These are phyloP conservation scores for Gobiocypris rarus DNA, from an alignment of 2,113 vertebrate species.

Conservation along the genomic window DNA sequence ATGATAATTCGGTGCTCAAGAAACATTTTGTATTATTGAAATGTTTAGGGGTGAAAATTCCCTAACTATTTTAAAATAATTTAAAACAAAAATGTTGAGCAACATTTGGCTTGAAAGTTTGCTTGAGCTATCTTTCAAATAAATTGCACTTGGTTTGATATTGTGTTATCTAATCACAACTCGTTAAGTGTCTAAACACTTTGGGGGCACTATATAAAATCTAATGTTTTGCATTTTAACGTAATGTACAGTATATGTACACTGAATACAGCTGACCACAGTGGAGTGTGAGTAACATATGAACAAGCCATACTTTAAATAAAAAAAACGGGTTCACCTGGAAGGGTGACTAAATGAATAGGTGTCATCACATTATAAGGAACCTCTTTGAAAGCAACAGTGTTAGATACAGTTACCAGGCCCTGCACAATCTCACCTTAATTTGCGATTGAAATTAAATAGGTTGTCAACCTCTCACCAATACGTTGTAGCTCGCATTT, in stretches of 20 bases:
- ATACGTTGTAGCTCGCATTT: slow-evolving; percentile 44
- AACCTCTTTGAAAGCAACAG: slow-evolving; percentile 32
- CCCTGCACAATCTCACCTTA: slow-evolving; percentile 6
- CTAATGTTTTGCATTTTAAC: neutral
- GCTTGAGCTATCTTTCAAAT: neutral
- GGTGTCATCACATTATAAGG: slow-evolving; percentile 34
- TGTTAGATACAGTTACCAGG: slow-evolving; percentile 10
- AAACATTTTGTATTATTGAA: no score
- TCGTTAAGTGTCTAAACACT: neutral
- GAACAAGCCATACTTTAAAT: neutral
- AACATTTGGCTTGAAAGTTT: neutral
- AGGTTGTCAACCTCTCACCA: slow-evolving; percentile 40
- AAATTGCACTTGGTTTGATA: neutral
- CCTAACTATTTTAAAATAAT: neutral
- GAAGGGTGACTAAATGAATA: slow-evolving; percentile 13
- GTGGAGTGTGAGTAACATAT: neutral
- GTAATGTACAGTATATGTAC: neutral
- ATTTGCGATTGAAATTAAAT: slow-evolving; percentile 58
- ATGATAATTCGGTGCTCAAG: no score
- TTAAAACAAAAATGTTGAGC: neutral
- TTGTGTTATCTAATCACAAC: neutral
- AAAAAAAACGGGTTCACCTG: neutral
- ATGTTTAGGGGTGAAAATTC: neutral
- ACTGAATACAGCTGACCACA: neutral
- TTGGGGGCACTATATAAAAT: neutral